These are phyloP conservation scores for Emydocephalus ijimae DNA, from an alignment of 2,113 vertebrate species.

Conservation along the genomic window DNA sequence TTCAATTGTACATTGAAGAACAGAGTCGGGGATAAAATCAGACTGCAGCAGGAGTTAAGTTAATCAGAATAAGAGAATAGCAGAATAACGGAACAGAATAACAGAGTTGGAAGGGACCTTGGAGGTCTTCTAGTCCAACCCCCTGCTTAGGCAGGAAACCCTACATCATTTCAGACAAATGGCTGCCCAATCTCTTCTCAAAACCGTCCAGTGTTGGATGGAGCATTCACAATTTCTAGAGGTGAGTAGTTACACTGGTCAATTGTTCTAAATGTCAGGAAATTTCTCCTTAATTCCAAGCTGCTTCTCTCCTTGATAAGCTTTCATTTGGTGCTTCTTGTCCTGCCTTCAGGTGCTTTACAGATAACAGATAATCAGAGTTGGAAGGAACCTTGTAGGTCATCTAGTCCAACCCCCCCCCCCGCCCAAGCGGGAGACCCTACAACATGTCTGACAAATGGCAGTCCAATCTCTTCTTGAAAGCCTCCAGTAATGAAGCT, in stretches of 20 bases:
- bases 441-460: no score
- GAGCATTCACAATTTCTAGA: background rate
- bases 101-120: background rate
- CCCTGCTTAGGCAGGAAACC: background rate
- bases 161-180: background rate
- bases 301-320: no score
- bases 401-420: no score
- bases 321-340: no score
- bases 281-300: no score
- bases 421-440: no score
- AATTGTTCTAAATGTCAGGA: background rate
- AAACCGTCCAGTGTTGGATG: background rate
- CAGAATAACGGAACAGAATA: background rate
- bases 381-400: no score
- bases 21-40: background rate
- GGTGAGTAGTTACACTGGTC: background rate
- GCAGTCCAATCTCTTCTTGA: no score
- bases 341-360: no score
- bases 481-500: no score
- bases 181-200: background rate
- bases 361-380: no score
- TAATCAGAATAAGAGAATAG: background rate
- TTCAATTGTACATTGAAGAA: background rate
- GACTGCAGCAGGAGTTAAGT: background rate
- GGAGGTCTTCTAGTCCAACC: background rate